Evolutionary conservation across 2,888 invertebrate genomes (phyloP), one percentile per base, ranked within the genome.

Genomic region (Norana najaformis): DNA sequence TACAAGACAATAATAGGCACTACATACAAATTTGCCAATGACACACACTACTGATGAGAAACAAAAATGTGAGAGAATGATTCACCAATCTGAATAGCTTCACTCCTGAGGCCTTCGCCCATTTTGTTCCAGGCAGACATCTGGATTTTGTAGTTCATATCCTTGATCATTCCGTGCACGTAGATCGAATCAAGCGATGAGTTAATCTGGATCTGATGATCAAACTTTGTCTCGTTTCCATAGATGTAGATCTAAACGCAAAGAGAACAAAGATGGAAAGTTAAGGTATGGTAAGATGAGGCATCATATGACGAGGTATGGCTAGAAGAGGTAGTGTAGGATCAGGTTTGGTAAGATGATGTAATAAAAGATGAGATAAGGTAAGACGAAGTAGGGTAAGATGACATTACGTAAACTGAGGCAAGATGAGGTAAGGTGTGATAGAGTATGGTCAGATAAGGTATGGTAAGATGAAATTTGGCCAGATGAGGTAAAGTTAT

Each of bases 111-210:
- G 18, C 99, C 99, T 90, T 97, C 96, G 0, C 99, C 99, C 5
- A 96, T 96, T 91, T 96, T 96, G 0, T 98, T 99, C 93, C 97
- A 96, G 0, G 98, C 98, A 20, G 98, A 97, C 23, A 99, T 97
- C 91, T 97, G 96, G 0, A 98, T 97, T 92, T 97, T 97, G 95
- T 99, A 99, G 8, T 97, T 96, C 8, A 97, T 97, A 90, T 97
- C 97, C 5, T 97, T 96, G 20, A 97, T 97, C 90, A 99, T 95
- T 94, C 98, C 98, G 94, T 97, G 97, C 36, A 99, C 96, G 88
- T 97, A 96, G 18, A 98, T 97, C 4, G 97, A 97, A 34, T 97
- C 97, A 0, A 98, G 98, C 23, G 97, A 97, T 11, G 98, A 97
- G 92, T 98, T 98, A 90, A 98, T 96, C 0, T 97, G 97, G 96